A percentile compares a stretch with the other conserved stretches of the same genome.
phyloP scores from a whole-genome alignment of 2,797 vertebrate species.

The Sciaenops ocellatus region DNA sequence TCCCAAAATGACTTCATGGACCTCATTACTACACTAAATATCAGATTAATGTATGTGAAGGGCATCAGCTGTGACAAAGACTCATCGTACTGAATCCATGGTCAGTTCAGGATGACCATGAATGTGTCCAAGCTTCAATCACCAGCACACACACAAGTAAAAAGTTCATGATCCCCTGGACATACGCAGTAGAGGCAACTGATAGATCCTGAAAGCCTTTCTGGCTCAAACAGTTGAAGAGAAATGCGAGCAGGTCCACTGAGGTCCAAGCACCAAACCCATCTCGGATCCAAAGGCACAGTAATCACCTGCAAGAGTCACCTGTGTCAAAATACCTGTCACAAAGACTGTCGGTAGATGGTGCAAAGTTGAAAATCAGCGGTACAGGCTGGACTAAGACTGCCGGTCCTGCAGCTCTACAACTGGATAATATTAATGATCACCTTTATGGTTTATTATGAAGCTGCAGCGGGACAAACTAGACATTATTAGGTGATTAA shows the following conservation, averaged over 20 bases:
- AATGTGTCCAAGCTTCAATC: not conserved
- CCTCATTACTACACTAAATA: not conserved
- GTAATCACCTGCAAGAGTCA: not conserved
- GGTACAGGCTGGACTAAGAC: not conserved
- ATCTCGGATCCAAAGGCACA: not conserved
- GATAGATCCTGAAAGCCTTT: not conserved
- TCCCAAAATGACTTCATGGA: not conserved
- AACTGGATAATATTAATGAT: no score
- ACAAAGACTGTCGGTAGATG: constrained; percentile 14
- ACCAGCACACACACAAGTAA: not conserved
- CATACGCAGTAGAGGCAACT: not conserved
- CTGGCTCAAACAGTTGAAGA: not conserved
- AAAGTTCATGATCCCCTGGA: not conserved
- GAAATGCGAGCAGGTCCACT: not conserved
- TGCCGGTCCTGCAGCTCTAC: not conserved
- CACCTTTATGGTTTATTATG: no score
- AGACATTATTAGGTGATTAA: no score
- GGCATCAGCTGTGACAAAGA: not conserved
- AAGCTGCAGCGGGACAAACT: no score
- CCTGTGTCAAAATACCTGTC: not conserved
- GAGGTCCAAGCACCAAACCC: not conserved
- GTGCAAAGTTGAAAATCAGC: constrained; percentile 1
- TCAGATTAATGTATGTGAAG: not conserved
- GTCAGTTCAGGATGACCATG: not conserved
- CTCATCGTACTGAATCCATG: not conserved